Base-by-base conservation (phyloP, 2,113 vertebrate species). In the Oryzias javanicus region DNA sequence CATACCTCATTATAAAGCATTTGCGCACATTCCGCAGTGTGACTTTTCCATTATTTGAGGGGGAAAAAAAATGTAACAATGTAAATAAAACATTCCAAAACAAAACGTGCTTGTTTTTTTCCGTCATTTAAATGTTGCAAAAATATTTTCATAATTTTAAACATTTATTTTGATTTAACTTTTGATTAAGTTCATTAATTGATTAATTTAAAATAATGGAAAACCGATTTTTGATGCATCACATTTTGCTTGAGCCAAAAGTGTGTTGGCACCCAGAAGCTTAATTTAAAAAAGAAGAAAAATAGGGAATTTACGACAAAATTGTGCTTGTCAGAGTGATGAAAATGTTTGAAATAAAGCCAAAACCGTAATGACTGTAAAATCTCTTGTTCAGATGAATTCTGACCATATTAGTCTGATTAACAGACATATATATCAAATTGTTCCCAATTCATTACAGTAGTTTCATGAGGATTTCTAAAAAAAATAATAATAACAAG, bases 1-100 rank as follows among this genome's bases (percentile, higher is more conserved):
- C 8, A 35, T 13, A 35, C 35, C 35, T 35, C 35, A 35, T 35
- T 10, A 10, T 35, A 73, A 70, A 79, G 66, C 67, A 62, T 77
- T 64, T 79, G 84, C 94, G 92, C 93, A 94, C 94, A 88, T 35
- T 35, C 35, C 35, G 35, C 35, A 12, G 8, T 35, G 35, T 10
- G 35, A 29, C 3, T 35, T 12, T 35, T 35, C 35, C 35, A 35
- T 12, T 0, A 35, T 35, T 35, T 35, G 35, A 8, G 2, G 35
- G 10, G 2, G 10, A 8, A 35, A 35, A 12, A 27, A 27, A 27
- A 27, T 27, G 25, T 6, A 27, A 27, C 1, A 5, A 27, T 12
- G 12, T 35, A 35, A 35, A 12, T 35, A 35, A 35, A 35, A 35
- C 2, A 35, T 35, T 3, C 8, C 8, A 10, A 35, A 35, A 0